Evolutionary conservation across 2,888 invertebrate species (phyloP).

Genomic region (Erynnis tages): DNA sequence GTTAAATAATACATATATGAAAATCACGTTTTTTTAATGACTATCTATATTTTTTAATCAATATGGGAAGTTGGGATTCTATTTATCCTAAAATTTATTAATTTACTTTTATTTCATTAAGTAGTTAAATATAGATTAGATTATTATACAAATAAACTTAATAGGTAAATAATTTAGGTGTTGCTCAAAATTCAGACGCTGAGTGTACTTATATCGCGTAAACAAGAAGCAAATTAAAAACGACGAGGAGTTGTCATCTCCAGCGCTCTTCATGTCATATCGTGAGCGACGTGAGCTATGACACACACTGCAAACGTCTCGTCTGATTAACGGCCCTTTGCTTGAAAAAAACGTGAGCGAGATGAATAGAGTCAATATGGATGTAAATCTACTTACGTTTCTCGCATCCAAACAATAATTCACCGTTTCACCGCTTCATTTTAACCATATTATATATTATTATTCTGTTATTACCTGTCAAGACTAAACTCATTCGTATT

Average conservation of each 20-base stretch:
- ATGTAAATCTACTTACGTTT: slow-evolving; percentile 10
- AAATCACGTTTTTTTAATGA: no score
- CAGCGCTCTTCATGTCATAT: not conserved
- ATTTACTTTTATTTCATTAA: no score
- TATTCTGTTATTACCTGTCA: slow-evolving; percentile 5
- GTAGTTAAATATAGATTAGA: no score
- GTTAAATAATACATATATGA: no score
- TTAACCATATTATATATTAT: not conserved
- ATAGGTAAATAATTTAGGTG: no score
- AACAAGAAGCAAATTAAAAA: slow-evolving; percentile 9
- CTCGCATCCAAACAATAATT: not conserved
- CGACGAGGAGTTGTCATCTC: slow-evolving; percentile 8
- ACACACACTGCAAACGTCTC: slow-evolving; percentile 4
- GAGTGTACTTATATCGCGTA: no score
- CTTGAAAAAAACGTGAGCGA: slow-evolving; percentile 5
- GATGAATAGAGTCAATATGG: not conserved
- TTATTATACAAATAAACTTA: no score
- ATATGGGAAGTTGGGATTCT: no score
- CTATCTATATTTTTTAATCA: no score
- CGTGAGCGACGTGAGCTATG: not conserved
- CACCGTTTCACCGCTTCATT: slow-evolving; percentile 1
- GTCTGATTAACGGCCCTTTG: slow-evolving; percentile 20
- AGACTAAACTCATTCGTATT: not conserved
- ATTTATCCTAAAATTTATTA: no score
- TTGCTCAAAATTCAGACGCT: no score